Conservation (phyloP, 1,140 invertebrate genomes). For the Penaeus japonicus region DNA sequence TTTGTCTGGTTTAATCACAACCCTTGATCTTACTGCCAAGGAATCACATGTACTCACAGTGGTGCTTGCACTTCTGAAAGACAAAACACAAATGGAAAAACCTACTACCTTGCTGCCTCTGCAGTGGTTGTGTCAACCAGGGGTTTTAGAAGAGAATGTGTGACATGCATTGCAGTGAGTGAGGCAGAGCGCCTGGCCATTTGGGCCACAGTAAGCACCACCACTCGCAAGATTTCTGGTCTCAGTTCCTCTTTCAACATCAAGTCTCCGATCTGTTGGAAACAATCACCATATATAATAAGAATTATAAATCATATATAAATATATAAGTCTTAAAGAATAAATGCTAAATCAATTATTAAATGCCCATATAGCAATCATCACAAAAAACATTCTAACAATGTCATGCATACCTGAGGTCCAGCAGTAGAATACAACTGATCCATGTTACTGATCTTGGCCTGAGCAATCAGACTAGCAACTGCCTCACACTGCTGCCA, state of each 20-base stretch:
- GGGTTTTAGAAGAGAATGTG: constrained; percentile 2
- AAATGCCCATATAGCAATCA: neutral
- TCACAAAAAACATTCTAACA: neutral
- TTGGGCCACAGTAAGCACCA: constrained; percentile 20
- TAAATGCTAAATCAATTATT: neutral
- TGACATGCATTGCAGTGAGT: constrained; percentile 23
- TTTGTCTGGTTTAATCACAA: too few species aligned
- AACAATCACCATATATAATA: neutral
- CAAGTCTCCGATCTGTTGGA: neutral
- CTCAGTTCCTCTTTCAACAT: neutral
- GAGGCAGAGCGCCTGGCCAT: constrained; percentile 8
- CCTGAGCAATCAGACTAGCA: constrained; percentile 24
- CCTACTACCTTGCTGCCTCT: neutral
- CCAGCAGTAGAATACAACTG: constrained; percentile 9
- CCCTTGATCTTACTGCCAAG: too few species aligned
- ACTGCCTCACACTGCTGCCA: constrained; percentile 28
- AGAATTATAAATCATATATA: neutral
- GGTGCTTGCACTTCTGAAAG: neutral
- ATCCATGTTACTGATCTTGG: neutral
- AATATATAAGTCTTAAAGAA: too few species aligned
- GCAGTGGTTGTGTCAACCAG: constrained; percentile 1
- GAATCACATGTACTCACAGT: neutral
- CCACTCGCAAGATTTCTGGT: constrained; percentile 20
- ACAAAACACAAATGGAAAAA: too few species aligned
- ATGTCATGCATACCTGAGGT: constrained; percentile 26